Base-by-base conservation (phyloP, 2,888 invertebrate genomes). In the Coecobrya sp. region DNA sequence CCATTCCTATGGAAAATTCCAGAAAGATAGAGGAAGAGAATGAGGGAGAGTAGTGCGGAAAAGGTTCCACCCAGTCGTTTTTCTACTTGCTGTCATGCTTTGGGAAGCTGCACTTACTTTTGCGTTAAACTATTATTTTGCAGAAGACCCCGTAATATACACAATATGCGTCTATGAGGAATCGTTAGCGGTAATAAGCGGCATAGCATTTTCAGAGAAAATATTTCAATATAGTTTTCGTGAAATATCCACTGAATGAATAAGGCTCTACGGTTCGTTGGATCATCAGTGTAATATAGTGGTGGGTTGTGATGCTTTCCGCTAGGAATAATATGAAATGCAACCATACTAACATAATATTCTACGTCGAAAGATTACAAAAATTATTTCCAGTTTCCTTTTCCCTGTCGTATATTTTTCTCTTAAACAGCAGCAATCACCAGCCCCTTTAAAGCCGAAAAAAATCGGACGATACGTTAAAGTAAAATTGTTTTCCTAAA, bases 41-140 rank as follows among this genome's bases (percentile, higher is more conserved):
- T n/a, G n/a, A n/a, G n/a, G n/a, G 25, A 52, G 52, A 52, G 52
- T 7, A 16, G n/a, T 27, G 27, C 52, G 52, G n/a, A 79, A 52
- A 79, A 27, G 79, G 79, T 79, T 79, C 79, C 79, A 79, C 79
- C 79, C 79, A 79, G 79, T 79, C 30, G n/a, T 79, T 79, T 79
- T 22, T 27, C 79, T 79, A 79, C n/a, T 45, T 73, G 16, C 45
- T 73, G 70, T 73, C 70, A 7, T 27, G n/a, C 1, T 59, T 59
- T 22, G 16, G 62, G 62, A 62, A 22, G 25, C 68, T 68, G 4
- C 30, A n/a, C 49, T 52, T 52, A n/a, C 22, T 73, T 45, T 22
- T 22, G 19, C 73, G 7, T 22, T 45, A 8, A 22, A 45, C 42
- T 19, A 30, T 19, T 19, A 19, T n/a, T n/a, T n/a, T n/a, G n/a